Conservation (phyloP, 2,113 vertebrate species). For the Scalopus aquaticus region DNA sequence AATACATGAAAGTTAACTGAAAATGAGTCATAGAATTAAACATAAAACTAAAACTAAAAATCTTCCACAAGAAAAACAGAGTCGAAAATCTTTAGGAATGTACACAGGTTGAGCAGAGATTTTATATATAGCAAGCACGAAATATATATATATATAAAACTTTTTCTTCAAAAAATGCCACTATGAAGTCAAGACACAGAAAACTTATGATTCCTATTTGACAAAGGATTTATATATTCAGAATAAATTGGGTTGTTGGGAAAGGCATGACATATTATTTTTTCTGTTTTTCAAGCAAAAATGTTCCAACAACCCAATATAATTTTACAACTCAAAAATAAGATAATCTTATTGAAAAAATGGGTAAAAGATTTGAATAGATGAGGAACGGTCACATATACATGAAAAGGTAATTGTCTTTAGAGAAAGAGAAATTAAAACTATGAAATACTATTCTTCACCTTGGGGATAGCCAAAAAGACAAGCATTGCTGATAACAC, state of each 20-base stretch:
- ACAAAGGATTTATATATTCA: neutral
- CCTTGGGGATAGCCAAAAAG: neutral
- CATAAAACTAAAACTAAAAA: conserved; percentile 1
- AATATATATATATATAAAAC: neutral
- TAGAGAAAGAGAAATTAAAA: conserved; percentile 8
- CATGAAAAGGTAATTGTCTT: neutral
- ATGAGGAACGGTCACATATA: neutral
- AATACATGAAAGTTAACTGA: conserved; percentile 23
- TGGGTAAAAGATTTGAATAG: neutral
- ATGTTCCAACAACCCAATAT: too few species aligned
- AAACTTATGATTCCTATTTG: neutral
- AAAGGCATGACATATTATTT: too few species aligned
- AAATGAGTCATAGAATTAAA: neutral
- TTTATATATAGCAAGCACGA: neutral
- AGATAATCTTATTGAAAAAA: neutral
- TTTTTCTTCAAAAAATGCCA: neutral
- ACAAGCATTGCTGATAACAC: neutral
- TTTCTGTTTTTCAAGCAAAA: too few species aligned
- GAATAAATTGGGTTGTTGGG: neutral
- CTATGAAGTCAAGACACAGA: neutral
- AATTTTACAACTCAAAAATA: conserved; percentile 12
- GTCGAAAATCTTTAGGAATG: neutral
- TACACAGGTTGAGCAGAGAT: neutral
- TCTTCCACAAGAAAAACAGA: neutral
- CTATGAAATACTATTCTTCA: neutral